These are phyloP conservation scores for Gymnothorax reevesii DNA, from an alignment of 2,797 vertebrate genomes.

Conservation along the genomic window DNA sequence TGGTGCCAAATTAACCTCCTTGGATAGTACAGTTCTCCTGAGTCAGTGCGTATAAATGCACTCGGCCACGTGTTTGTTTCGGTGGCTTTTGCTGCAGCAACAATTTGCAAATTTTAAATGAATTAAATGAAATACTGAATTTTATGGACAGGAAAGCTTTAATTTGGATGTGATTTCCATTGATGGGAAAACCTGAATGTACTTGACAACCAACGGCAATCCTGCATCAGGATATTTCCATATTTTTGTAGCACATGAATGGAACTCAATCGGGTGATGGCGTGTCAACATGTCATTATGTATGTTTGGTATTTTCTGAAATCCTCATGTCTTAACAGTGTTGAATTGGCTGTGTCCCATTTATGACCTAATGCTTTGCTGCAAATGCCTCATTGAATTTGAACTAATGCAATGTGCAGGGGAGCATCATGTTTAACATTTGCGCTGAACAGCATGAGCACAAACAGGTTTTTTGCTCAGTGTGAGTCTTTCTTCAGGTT, in stretches of 20 bases:
- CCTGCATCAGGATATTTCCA: neutral
- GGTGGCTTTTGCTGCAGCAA: neutral
- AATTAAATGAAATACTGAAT: neutral
- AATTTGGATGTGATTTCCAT: neutral
- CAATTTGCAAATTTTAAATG: no score
- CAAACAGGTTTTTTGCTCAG: no score
- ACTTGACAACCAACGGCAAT: neutral
- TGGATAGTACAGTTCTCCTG: constrained; percentile 35
- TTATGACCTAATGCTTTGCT: constrained; percentile 5
- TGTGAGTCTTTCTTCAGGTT: neutral
- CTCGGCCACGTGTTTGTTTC: neutral
- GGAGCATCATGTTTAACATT: neutral
- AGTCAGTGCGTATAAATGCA: constrained; percentile 60
- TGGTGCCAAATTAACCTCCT: constrained; percentile 36
- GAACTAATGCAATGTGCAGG: neutral
- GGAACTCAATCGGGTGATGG: neutral
- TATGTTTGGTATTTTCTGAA: neutral
- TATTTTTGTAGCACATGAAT: neutral
- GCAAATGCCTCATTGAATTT: neutral
- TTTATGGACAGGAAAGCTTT: neutral
- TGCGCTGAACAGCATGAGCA: neutral
- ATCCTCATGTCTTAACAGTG: neutral
- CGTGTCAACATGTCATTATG: neutral
- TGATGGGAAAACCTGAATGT: neutral
- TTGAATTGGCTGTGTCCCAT: neutral